Evolutionary conservation across 2,113 vertebrate species (phyloP).

Genomic region (Amazona vittata): DNA sequence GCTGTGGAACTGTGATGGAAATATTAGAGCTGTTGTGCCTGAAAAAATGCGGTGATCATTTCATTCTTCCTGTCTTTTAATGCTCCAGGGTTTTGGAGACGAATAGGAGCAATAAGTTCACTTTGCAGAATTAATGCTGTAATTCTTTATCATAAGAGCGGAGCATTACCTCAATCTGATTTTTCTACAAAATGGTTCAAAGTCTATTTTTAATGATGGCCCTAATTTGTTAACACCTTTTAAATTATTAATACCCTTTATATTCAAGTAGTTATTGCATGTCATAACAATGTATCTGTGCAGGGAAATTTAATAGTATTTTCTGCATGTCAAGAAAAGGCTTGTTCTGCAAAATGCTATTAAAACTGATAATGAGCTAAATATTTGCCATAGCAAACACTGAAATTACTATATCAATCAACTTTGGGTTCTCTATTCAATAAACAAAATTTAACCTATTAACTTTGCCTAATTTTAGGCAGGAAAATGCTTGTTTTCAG

Average conservation of each 20-base stretch:
- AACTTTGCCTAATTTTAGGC: constrained; percentile 81
- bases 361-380: constrained; percentile 99
- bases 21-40: constrained; percentile 88
- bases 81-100: constrained; percentile 96
- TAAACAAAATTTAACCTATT: constrained; percentile 86
- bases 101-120: constrained; percentile 99
- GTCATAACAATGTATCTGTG: constrained; percentile 99
- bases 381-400: constrained; percentile 96
- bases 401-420: constrained; percentile 90
- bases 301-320: constrained; percentile 98
- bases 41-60: constrained; percentile 91
- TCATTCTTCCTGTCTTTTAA: constrained; percentile 91
- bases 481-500: constrained; percentile 74
- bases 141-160: constrained; percentile 98
- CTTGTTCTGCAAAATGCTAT: constrained; percentile 89
- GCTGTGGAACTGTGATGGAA: constrained; percentile 85
- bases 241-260: constrained; percentile 99
- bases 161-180: constrained; percentile 98
- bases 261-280: constrained; percentile 99
- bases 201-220: constrained; percentile 99
- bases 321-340: constrained; percentile 95
- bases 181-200: constrained; percentile 98
- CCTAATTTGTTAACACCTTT: constrained; percentile 99
- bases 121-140: constrained; percentile 99
- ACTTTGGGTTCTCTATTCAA: constrained; percentile 82